Evolutionary conservation across 2,113 vertebrate species (phyloP).

Genomic region (Prunella fulvescens): DNA sequence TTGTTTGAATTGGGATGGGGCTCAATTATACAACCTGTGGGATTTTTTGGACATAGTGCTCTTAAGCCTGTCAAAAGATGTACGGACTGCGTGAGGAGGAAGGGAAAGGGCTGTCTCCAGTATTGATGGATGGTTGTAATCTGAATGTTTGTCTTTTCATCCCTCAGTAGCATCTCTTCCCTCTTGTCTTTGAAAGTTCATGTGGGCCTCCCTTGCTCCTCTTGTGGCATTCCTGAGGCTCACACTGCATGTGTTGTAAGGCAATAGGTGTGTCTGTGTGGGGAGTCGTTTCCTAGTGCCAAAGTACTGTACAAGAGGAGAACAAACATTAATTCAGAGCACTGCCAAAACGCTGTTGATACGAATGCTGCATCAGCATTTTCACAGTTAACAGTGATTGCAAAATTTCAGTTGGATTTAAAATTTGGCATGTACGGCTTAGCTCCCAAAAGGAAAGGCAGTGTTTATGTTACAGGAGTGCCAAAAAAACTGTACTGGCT

Average conservation of each 20-base stretch:
- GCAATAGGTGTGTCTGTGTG: conserved; percentile 39
- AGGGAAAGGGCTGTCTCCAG: neutral
- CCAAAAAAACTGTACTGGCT: conserved; percentile 35
- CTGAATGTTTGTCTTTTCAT: neutral
- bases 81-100: neutral
- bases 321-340: conserved; percentile 38
- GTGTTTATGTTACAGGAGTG: conserved; percentile 41
- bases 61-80: neutral
- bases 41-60: neutral
- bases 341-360: conserved; percentile 23
- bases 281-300: conserved; percentile 14
- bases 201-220: neutral
- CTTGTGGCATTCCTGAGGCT: neutral
- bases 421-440: conserved; percentile 40
- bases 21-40: neutral
- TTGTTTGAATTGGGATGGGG: neutral
- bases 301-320: conserved; percentile 8
- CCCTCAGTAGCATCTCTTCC: neutral
- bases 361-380: conserved; percentile 37
- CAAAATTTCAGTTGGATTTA: conserved; percentile 60
- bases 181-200: neutral
- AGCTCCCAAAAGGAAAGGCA: conserved; percentile 48
- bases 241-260: neutral
- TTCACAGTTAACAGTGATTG: conserved; percentile 48
- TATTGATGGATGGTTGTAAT: neutral